Evolutionary conservation across 2,888 invertebrate genomes (phyloP), one percentile per base, ranked within the genome.

Genomic region (Sympetrum striolatum): DNA sequence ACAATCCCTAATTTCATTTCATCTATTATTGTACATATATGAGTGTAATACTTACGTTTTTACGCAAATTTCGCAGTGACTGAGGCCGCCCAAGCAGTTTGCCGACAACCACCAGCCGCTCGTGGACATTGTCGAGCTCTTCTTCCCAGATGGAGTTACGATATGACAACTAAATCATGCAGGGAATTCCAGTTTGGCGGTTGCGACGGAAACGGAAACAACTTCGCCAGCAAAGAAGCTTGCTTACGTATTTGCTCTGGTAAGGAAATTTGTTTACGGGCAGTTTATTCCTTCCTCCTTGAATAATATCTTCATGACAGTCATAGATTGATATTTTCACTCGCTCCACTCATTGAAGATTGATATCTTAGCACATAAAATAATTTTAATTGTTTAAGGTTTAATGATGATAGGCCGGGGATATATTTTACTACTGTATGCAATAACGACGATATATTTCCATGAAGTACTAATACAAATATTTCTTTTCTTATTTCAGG

Each of bases 131-230:
- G 90, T 31, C 58, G 90, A 10, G 90, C 90, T 10, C 81, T 93
- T 91, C 92, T 94, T 48, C 93, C 93, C 15, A 93, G 94, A 90
- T 94, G 93, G 93, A 92, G 94, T 90, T 95, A 95, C 92, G 94
- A 95, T 92, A 93, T 94, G 1, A 92, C 93, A 90, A 93, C 93
- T 79, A 94, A 94, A 91, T 93, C 94, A 90, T 95, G 95, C 91
- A 92, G 93, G 10, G 94, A 94, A 92, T 95, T 95, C 92, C 94
- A 94, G 91, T 95, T 94, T 91, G 95, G 95, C 5, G 95, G 95
- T 90, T 95, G 95, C 92, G 94, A 94, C 92, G 95, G 95, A 91
- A 95, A 95, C 92, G 94, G 94, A 91, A 95, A 95, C 92, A 95
- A 95, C 91, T 95, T 95, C 92, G 92, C 93, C 91, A 94, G 94